phyloP scores from a whole-genome alignment of 2,888 invertebrate species.

The Heliothis peltigera region DNA sequence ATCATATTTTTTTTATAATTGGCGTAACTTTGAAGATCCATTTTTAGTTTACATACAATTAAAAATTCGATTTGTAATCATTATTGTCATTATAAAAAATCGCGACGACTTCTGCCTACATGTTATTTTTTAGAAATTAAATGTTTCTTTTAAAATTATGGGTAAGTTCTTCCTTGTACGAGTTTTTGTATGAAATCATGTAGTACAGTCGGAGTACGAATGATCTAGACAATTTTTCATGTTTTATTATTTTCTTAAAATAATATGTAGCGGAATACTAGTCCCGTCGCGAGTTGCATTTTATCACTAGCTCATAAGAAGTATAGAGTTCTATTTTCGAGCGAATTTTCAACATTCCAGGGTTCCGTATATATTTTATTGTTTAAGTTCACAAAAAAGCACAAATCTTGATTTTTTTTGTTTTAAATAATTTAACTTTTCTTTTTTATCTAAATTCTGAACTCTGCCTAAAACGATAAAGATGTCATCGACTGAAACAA shows the following conservation, averaged over 20 bases:
- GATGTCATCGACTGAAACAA: constrained; percentile 78
- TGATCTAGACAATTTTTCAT: constrained; percentile 32
- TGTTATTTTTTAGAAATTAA: constrained; percentile 80
- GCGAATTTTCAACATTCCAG: constrained; percentile 88
- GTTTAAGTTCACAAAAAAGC: constrained; percentile 76
- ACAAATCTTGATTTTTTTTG: constrained; percentile 71
- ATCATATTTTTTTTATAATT: constrained; percentile 62
- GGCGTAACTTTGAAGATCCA: constrained; percentile 61
- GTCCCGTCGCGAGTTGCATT: constrained; percentile 87
- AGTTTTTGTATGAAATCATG: constrained; percentile 29
- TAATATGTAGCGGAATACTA: constrained; percentile 82
- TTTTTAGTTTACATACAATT: constrained; percentile 61
- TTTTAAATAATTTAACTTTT: constrained; percentile 37
- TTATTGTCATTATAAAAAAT: constrained; percentile 67
- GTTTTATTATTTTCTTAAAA: constrained; percentile 69
- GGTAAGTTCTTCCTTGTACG: constrained; percentile 2
- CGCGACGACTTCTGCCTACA: constrained; percentile 84
- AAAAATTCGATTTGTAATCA: constrained; percentile 68
- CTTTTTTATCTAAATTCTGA: constrained; percentile 59
- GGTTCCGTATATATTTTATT: constrained; percentile 73
- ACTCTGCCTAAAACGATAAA: constrained; percentile 72
- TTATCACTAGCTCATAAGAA: constrained; percentile 82
- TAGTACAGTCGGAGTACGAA: constrained; percentile 31
- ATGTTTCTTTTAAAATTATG: constrained; percentile 22
- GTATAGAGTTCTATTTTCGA: constrained; percentile 75